Percentiles rank a stretch among this genome's conserved stretches.
These are phyloP conservation scores for Conus canariensis DNA, from an alignment of 2,888 invertebrate genomes.

Conservation along the genomic window DNA sequence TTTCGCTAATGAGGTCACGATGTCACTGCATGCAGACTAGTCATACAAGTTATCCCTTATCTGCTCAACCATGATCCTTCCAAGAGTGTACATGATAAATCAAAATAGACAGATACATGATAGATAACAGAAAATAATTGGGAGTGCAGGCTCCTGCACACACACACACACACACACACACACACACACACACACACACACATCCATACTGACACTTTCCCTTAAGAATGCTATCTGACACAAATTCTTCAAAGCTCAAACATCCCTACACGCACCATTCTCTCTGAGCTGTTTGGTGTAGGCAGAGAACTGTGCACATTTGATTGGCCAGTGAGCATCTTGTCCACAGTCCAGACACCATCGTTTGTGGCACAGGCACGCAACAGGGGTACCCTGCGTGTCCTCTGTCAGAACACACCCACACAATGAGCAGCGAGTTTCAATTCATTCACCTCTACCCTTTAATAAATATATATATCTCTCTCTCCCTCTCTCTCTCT, in stretches of 20 bases:
- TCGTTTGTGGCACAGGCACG: conserved; percentile 53
- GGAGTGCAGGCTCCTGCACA: too few relatives aligned
- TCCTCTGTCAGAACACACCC: background rate
- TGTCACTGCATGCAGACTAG: background rate
- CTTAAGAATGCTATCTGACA: too few relatives aligned
- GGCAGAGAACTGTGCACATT: conserved; percentile 52
- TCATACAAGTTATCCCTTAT: background rate
- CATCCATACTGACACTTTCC: too few relatives aligned
- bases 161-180: too few relatives aligned
- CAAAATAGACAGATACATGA: too few relatives aligned
- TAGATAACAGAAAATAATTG: too few relatives aligned
- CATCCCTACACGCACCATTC: conserved; percentile 34
- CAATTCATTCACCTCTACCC: background rate
- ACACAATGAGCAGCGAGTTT: background rate
- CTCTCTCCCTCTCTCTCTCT: too few relatives aligned
- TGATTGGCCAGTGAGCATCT: conserved; percentile 62
- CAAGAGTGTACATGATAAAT: background rate
- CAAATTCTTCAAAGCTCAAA: too few relatives aligned
- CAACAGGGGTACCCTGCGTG: conserved; percentile 36
- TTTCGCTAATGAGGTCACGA: background rate
- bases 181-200: too few relatives aligned
- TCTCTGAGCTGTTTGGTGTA: conserved; percentile 51
- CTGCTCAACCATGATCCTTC: background rate
- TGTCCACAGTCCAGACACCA: conserved; percentile 58
- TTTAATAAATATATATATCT: background rate